phyloP scores from a whole-genome alignment of 2,797 vertebrate species.

The Gambusia yucatana region DNA sequence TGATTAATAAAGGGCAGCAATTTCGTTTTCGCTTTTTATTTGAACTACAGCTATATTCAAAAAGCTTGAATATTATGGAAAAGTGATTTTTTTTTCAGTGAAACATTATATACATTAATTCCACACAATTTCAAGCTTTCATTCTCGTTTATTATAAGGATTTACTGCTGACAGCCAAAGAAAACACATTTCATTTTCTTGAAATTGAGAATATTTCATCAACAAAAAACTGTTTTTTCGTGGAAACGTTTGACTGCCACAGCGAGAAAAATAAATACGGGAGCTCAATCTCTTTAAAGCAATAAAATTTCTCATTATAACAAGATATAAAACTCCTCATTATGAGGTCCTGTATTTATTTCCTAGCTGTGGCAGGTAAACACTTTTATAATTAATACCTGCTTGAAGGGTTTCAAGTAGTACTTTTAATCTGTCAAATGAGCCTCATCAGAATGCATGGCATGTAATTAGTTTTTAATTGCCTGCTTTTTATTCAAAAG shows the following conservation, averaged over 20 bases:
- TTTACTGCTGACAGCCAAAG: neutral
- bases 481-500: neutral
- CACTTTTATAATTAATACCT: neutral
- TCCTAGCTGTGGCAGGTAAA: neutral
- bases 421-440: neutral
- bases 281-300: neutral
- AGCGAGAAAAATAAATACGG: neutral
- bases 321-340: neutral
- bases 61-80: neutral
- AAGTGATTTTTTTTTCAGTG: neutral
- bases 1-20: neutral
- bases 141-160: neutral
- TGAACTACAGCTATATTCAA: neutral
- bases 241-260: no score
- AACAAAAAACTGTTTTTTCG: neutral
- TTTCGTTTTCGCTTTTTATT: neutral
- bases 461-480: neutral
- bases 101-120: neutral
- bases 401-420: neutral
- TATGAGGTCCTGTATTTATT: neutral
- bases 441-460: neutral
- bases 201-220: neutral
- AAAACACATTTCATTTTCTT: neutral
- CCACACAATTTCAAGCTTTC: neutral
- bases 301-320: neutral